Evolutionary conservation across 2,113 vertebrate genomes (phyloP).

Genomic region (Okapia johnstoni): DNA sequence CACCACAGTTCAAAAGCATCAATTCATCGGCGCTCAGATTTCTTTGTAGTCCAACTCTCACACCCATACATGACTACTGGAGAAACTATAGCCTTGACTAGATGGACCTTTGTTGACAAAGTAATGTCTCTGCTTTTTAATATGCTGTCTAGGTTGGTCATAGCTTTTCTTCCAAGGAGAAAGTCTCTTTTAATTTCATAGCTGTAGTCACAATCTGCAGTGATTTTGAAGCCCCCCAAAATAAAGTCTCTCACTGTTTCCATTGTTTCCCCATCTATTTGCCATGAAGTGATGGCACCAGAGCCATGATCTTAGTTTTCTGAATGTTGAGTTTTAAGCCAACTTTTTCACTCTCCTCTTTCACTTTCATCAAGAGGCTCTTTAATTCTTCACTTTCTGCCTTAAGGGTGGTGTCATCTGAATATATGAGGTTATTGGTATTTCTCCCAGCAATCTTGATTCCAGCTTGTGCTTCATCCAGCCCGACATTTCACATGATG

Average conservation of each 20-base stretch:
- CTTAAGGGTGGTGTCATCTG: not conserved
- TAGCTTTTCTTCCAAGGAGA: not conserved
- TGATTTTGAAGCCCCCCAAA: not conserved
- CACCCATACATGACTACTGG: not conserved
- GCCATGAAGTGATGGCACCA: not conserved
- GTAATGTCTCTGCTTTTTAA: not conserved
- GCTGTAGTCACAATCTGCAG: not conserved
- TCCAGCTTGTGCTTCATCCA: not conserved
- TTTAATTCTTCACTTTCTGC: not conserved
- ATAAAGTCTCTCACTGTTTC: not conserved
- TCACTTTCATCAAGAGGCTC: not conserved
- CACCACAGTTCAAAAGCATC: not conserved
- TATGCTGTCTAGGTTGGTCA: not conserved
- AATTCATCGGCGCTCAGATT: not conserved
- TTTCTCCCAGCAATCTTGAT: not conserved
- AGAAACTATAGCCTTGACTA: not conserved
- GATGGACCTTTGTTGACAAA: not conserved
- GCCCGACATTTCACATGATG: fast-evolving
- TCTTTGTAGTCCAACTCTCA: not conserved
- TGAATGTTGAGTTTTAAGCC: not conserved
- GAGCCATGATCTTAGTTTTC: not conserved
- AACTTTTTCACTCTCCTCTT: not conserved
- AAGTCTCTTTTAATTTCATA: not conserved
- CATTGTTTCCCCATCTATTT: not conserved
- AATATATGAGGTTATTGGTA: not conserved